These are phyloP conservation scores for Sesia bembeciformis DNA, from an alignment of 2,888 invertebrate species.

Conservation along the genomic window DNA sequence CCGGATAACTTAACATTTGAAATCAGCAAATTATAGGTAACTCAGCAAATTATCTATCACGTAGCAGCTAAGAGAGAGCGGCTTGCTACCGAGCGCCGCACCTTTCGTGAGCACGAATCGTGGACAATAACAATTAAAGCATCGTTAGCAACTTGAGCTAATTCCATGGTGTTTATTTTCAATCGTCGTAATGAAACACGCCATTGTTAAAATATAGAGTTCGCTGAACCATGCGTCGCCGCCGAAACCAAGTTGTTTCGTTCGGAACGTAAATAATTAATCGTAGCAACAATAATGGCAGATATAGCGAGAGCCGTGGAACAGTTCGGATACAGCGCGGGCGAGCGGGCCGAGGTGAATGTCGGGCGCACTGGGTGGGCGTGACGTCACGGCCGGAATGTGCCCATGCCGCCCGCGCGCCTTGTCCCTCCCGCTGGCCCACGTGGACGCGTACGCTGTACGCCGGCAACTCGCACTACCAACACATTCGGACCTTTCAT, in stretches of 20 bases:
- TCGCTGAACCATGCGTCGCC: slow-evolving; percentile 27
- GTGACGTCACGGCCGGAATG: slow-evolving; percentile 73
- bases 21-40: no score
- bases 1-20: no score
- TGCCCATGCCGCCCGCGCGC: slow-evolving; percentile 38
- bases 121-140: slow-evolving; percentile 26
- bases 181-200: slow-evolving; percentile 18
- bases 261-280: slow-evolving; percentile 37
- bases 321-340: slow-evolving; percentile 24
- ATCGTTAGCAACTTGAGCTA: slow-evolving; percentile 32
- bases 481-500: slow-evolving; percentile 35
- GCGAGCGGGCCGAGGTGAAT: slow-evolving; percentile 50
- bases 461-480: slow-evolving; percentile 29
- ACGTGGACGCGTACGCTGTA: slow-evolving; percentile 57
- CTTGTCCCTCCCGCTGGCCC: slow-evolving; percentile 23
- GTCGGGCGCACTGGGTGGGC: slow-evolving; percentile 69
- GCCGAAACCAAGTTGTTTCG: slow-evolving; percentile 26
- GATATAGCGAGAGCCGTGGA: slow-evolving; percentile 41
- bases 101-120: slow-evolving; percentile 14
- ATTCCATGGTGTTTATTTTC: slow-evolving; percentile 28
- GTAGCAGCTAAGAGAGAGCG: background rate
- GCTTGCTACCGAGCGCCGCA: slow-evolving; percentile 6
- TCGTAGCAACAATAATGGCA: slow-evolving; percentile 49
- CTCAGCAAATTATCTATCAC: no score
- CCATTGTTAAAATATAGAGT: slow-evolving; percentile 21